A percentile compares a stretch with the other conserved stretches of the same genome.
Evolutionary conservation across 2,888 invertebrate species (phyloP).

Genomic region (Chironomus riparius): DNA sequence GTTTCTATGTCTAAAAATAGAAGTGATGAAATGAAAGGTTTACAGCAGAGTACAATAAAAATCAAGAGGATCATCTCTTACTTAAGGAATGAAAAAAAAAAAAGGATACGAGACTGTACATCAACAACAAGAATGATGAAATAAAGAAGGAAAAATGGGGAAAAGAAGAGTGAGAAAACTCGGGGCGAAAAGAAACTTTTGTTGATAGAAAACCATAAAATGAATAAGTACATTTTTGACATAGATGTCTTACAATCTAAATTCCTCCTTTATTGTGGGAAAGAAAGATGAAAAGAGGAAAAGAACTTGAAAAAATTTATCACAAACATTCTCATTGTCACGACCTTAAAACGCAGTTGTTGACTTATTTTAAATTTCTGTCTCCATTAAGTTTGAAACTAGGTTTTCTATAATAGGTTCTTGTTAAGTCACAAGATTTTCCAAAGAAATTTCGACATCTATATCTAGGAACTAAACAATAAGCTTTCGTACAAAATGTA

Average conservation of each 20-base stretch:
- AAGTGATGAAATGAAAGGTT: neutral
- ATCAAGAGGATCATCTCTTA: neutral
- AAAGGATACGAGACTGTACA: neutral
- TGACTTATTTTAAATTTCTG: no score
- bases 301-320: neutral
- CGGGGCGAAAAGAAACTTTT: neutral
- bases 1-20: no score
- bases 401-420: no score
- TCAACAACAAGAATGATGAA: no score
- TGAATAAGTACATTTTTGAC: neutral
- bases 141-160: neutral
- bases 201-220: neutral
- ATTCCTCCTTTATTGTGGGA: neutral
- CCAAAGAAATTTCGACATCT: no score
- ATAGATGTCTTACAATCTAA: neutral
- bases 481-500: neutral
- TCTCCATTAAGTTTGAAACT: no score
- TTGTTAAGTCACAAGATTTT: no score
- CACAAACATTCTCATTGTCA: no score
- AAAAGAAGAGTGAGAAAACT: neutral
- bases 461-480: no score
- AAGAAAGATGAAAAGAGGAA: neutral
- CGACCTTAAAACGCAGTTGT: no score
- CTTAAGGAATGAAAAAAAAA: neutral
- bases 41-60: neutral